Evolutionary conservation across 1,140 invertebrate species (phyloP), one percentile per base, ranked within the genome.

Genomic region (Apis florea): DNA sequence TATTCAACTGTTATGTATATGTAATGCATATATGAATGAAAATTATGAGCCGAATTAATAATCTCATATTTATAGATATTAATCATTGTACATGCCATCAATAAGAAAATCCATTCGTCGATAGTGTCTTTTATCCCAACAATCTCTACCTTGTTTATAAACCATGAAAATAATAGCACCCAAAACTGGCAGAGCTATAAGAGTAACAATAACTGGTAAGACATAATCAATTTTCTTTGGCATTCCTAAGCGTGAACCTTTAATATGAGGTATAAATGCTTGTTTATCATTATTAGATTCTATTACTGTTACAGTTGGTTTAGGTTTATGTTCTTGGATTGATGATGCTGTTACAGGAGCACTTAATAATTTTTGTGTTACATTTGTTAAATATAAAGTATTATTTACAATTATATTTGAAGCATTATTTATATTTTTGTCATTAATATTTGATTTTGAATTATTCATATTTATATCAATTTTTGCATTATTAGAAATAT

Each of bases 11-110:
- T 63, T 51, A 17, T 66, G 49, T 53, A 40, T 40, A 40, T 73
- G 15, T 47, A n/a, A 56, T 8, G 47, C 13, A 64, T 31, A 64
- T 31, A 75, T 51, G 49, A 40, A 66, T 6, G 53, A 82, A n/a
- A 24, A 26, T 76, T 61, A 51, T n/a, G 17, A 58, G 19, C 17
- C 11, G 26, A 61, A 19, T 58, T 73, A 56, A 40, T 19, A 1
- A 49, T 53, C 15, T 49, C 12, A 58, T 13, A 47, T 67, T 81
- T 59, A 11, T 56, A 68, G 56, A 53, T 15, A 54, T 91, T 93
- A 96, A 87, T 96, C 96, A 93, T 97, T 96, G 88, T 97, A 97
- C 95, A 97, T 97, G 84, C 96, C 96, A 92, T 97, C 96, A 83
- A 97, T 95, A 13, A 97, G 93, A 91, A 96, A 97, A 93, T 97